phyloP scores from a whole-genome alignment of 2,113 vertebrate species.

The Forbesichthys agassizii region DNA sequence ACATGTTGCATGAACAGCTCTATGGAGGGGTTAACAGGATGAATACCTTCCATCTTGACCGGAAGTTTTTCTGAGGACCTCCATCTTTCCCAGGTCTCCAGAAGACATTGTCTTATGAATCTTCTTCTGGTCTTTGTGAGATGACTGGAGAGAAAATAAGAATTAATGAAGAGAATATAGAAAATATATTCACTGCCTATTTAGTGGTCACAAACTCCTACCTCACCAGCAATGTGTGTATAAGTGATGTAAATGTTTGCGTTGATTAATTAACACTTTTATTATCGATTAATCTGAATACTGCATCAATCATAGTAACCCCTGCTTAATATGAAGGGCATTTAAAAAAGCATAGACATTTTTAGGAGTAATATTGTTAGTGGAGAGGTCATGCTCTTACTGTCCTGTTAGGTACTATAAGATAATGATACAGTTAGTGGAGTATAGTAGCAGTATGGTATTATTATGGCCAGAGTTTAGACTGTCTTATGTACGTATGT shows the following conservation, averaged over 20 bases:
- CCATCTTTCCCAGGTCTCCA: slow-evolving; percentile 87
- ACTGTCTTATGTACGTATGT: background rate
- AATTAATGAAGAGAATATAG: background rate
- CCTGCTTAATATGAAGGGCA: background rate
- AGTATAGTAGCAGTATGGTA: background rate
- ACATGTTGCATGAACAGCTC: background rate
- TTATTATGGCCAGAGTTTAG: background rate
- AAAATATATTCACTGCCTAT: too few species aligned
- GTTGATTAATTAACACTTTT: too few species aligned
- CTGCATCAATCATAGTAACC: background rate
- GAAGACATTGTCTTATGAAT: slow-evolving; percentile 95
- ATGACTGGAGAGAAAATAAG: slow-evolving; percentile 63
- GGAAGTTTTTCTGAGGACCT: slow-evolving; percentile 76
- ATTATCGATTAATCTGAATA: too few species aligned
- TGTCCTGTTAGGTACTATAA: slow-evolving; percentile 16
- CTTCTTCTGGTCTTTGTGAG: slow-evolving; percentile 82
- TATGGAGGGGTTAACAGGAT: too few species aligned
- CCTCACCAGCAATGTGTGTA: too few species aligned
- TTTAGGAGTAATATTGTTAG: background rate
- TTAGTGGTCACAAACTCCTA: too few species aligned
- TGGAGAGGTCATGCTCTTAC: slow-evolving; percentile 23
- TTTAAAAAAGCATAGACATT: background rate
- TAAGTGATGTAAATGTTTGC: too few species aligned
- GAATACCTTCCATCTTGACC: slow-evolving; percentile 83
- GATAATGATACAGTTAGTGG: too few species aligned